Conservation (phyloP, 1,140 invertebrate species). For the Procambarus virginalis region DNA sequence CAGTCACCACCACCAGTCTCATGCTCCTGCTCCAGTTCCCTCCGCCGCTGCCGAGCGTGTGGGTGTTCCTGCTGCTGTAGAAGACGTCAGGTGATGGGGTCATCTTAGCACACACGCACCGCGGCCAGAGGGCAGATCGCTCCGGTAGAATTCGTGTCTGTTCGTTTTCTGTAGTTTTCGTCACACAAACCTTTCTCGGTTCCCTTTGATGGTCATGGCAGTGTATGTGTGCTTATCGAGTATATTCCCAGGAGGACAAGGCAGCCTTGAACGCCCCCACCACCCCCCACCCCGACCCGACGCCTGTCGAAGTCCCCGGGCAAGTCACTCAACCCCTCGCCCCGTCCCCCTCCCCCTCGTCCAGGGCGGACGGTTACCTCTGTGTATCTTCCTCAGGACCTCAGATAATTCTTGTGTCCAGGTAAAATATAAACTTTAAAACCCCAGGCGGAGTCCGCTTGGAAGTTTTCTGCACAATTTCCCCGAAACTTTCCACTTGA, state of each 20-base stretch:
- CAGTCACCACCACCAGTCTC: background rate
- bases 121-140: background rate
- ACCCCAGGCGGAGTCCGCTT: background rate
- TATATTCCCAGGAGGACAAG: too few species aligned
- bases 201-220: background rate
- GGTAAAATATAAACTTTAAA: conserved; percentile 4
- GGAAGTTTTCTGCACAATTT: conserved; percentile 15
- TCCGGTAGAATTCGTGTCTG: background rate
- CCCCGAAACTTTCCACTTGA: conserved; percentile 9
- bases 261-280: too few species aligned
- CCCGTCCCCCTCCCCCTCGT: background rate
- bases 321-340: background rate
- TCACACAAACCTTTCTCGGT: background rate
- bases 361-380: background rate
- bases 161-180: background rate
- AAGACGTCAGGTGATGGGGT: background rate
- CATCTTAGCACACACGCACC: background rate
- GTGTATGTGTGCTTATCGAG: background rate
- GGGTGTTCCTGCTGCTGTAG: background rate
- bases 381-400: background rate
- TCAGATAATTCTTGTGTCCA: background rate
- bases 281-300: too few species aligned
- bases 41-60: background rate
- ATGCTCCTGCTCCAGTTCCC: background rate
- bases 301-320: too few species aligned